Evolutionary conservation across 2,113 vertebrate species (phyloP), one percentile per base, ranked within the genome.

Genomic region (Platichthys stellatus): DNA sequence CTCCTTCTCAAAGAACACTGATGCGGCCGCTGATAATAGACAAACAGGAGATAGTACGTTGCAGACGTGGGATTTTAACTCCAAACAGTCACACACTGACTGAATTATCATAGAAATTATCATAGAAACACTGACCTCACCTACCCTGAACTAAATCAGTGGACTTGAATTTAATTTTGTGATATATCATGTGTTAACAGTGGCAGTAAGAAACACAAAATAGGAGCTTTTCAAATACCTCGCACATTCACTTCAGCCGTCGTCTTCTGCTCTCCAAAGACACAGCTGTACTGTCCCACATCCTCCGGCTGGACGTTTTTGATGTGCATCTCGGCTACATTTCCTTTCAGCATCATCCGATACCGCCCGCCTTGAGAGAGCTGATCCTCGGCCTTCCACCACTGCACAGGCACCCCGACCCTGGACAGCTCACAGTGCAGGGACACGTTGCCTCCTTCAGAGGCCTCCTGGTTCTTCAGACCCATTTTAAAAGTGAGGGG

Each of bases 271-370:
- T 96, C 95, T 47, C 96, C 96, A 0, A 94, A 93, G n/a, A 95
- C 35, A 3, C 97, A 98, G 5, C 91, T 95, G 83, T 98, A 97
- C 74, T 95, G 94, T 57, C 96, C 96, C 0, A 95, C 92, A 28
- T 96, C 95, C 80, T 93, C 89, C 0, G 93, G 93, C 56, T 93
- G 92, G 62, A 94, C 61, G 20, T 93, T 94, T 60, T 76, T 91
- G 59, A 98, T 95, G 13, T 88, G 72, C 85, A 97, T 91, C 90
- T 96, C 95, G 2, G 93, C 93, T 18, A 72, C 17, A 20, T 88
- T 88, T 15, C 94, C 95, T 57, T 91, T 94, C 79, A 94, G 92
- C 3, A 64, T 94, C 91, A 96, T 94, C 82, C 93, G 91, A 81
- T 93, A 93, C 64, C 93, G 93, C 15, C 83, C 83, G 0, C 94